Conservation (phyloP, 2,113 vertebrate species). For the Alces alces region DNA sequence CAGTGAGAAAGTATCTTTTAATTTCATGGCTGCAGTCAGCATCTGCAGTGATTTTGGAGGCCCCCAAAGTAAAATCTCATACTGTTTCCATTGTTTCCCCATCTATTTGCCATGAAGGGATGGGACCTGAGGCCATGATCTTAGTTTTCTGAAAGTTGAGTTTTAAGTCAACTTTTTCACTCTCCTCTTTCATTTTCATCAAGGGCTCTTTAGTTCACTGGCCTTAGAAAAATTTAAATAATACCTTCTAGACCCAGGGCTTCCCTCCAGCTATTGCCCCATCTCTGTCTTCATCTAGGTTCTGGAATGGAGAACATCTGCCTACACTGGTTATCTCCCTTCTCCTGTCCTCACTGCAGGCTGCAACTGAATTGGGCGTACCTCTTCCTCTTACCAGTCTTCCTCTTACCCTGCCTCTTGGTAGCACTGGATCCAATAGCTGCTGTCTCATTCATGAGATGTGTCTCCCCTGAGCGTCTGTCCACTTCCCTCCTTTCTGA, state of each 20-base stretch:
- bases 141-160: neutral
- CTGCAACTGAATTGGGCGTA: neutral
- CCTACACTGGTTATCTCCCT: neutral
- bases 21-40: neutral
- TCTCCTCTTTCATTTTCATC: neutral
- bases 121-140: neutral
- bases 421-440: neutral
- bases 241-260: neutral
- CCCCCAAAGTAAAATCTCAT: neutral
- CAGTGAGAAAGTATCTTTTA: neutral
- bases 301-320: neutral
- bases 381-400: neutral
- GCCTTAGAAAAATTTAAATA: neutral
- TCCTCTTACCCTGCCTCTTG: neutral
- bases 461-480: neutral
- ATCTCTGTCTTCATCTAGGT: neutral
- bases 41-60: neutral
- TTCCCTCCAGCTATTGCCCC: neutral
- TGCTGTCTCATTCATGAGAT: neutral
- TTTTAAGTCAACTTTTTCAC: neutral
- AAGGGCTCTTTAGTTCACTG: neutral
- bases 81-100: neutral
- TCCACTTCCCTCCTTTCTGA: neutral
- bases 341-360: neutral
- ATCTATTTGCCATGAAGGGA: neutral